Evolutionary conservation across 2,797 vertebrate genomes (phyloP), one percentile per base, ranked within the genome.

Genomic region (Linurgus olivaceus): DNA sequence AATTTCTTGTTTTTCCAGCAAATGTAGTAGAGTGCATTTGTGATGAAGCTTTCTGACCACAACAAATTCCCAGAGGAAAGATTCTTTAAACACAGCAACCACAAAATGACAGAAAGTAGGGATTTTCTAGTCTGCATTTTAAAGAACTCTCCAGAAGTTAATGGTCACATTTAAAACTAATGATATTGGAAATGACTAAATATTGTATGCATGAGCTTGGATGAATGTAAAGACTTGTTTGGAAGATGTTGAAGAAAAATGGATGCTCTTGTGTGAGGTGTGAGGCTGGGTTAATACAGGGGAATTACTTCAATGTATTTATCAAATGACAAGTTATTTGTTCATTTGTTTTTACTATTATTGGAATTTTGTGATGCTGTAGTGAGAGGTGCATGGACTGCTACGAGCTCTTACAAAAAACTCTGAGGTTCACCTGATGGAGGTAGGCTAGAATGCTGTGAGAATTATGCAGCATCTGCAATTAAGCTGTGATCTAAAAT

Each of bases 41-140:
- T 86, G 81, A 75, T 85, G 77, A 90, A 70, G 90, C 29, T 50
- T 94, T 94, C 24, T 72, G 63, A 93, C 80, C 93, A 68, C 93
- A 92, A 35, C 14, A 65, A 80, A 93, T 80, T 85, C 88, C 93
- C 86, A 87, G 61, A 65, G 83, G 90, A 55, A 84, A 76, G 54
- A 79, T 57, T 48, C 57, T 92, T 94, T 51, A 96, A 93, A 85
- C 52, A 38, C 6, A 86, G 59, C 40, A 84, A 72, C 63, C 93
- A 71, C 75, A 85, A 83, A 86, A 79, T 83, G 48, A 84, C 55
- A 82, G 66, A 88, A 86, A 84, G 16, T 48, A 76, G 51, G 24
- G 47, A 29, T 86, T 87, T 93, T 91, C 37, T 70, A 74, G 37
- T 52, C 45, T 89, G 17, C 11, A 29, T 73, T 90, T 78, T 81